Percentiles rank a stretch among this genome's conserved stretches.
These are phyloP conservation scores for Oryctes rhinoceros DNA, from an alignment of 1,140 invertebrate genomes.

Conservation along the genomic window DNA sequence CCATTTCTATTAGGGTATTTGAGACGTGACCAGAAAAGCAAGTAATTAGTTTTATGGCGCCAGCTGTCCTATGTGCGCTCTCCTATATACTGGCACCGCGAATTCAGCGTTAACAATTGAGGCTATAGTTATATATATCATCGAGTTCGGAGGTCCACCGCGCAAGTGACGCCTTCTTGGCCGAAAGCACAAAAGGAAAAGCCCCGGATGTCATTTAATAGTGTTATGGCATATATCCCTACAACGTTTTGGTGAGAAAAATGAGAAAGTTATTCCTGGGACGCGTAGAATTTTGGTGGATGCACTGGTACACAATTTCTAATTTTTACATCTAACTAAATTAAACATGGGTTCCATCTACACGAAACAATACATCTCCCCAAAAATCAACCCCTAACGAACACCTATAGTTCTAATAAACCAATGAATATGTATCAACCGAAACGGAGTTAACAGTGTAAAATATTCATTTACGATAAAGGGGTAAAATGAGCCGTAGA, in stretches of 20 bases:
- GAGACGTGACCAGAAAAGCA: slow-evolving; percentile 55
- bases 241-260: not conserved
- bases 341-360: too few species aligned
- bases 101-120: slow-evolving; percentile 45
- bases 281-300: too few species aligned
- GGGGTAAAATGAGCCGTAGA: slow-evolving; percentile 33
- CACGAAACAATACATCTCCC: not conserved
- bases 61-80: slow-evolving; percentile 49
- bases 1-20: slow-evolving; percentile 53
- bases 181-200: slow-evolving; percentile 19
- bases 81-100: slow-evolving; percentile 40
- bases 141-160: slow-evolving; percentile 20
- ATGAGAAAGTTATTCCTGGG: too few species aligned
- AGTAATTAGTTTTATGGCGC: slow-evolving; percentile 54
- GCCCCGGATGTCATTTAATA: slow-evolving; percentile 30
- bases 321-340: too few species aligned
- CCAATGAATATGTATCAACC: slow-evolving; percentile 27
- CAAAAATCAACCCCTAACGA: not conserved
- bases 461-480: slow-evolving; percentile 34
- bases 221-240: not conserved
- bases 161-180: slow-evolving; percentile 16
- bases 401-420: slow-evolving; percentile 16
- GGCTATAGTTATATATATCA: slow-evolving; percentile 43
- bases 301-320: too few species aligned
- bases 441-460: slow-evolving; percentile 12